phyloP scores from a whole-genome alignment of 1,140 invertebrate genomes.

The Drosophila pachea region DNA sequence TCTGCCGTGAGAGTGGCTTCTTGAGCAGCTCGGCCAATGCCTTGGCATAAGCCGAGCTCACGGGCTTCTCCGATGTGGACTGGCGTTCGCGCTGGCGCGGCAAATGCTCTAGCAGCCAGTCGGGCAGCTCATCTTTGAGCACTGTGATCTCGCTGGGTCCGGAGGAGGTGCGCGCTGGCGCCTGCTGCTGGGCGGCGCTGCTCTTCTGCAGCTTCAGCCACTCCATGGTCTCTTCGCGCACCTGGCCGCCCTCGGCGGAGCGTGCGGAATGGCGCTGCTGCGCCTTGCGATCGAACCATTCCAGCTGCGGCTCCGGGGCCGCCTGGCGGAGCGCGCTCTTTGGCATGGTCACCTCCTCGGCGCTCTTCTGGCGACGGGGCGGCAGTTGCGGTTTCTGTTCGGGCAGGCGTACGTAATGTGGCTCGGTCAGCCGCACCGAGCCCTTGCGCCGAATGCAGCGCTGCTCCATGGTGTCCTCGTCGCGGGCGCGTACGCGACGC shows the following conservation, averaged over 20 bases:
- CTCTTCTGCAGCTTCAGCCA: slow-evolving; percentile 70
- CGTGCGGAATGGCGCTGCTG: slow-evolving; percentile 76
- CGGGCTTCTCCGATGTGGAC: slow-evolving; percentile 45
- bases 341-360: slow-evolving; percentile 71
- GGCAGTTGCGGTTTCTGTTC: slow-evolving; percentile 70
- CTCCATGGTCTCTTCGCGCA: slow-evolving; percentile 75
- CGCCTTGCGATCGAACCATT: slow-evolving; percentile 77
- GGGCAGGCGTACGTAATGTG: slow-evolving; percentile 50
- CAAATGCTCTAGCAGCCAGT: slow-evolving; percentile 74
- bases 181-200: slow-evolving; percentile 31
- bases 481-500: slow-evolving; percentile 64
- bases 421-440: slow-evolving; percentile 53
- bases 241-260: slow-evolving; percentile 72
- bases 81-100: slow-evolving; percentile 65
- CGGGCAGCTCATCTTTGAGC: slow-evolving; percentile 74
- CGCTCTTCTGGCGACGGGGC: slow-evolving; percentile 71
- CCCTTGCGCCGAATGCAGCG: slow-evolving; percentile 69
- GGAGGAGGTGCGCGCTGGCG: slow-evolving; percentile 68
- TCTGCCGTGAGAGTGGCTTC: slow-evolving; percentile 74
- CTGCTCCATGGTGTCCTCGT: slow-evolving; percentile 76
- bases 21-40: slow-evolving; percentile 71
- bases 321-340: slow-evolving; percentile 59
- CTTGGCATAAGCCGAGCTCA: slow-evolving; percentile 70
- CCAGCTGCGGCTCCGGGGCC: slow-evolving; percentile 56
- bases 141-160: slow-evolving; percentile 77